Evolutionary conservation across 2,113 vertebrate genomes (phyloP).

Genomic region (Phrynocephalus versicolor): DNA sequence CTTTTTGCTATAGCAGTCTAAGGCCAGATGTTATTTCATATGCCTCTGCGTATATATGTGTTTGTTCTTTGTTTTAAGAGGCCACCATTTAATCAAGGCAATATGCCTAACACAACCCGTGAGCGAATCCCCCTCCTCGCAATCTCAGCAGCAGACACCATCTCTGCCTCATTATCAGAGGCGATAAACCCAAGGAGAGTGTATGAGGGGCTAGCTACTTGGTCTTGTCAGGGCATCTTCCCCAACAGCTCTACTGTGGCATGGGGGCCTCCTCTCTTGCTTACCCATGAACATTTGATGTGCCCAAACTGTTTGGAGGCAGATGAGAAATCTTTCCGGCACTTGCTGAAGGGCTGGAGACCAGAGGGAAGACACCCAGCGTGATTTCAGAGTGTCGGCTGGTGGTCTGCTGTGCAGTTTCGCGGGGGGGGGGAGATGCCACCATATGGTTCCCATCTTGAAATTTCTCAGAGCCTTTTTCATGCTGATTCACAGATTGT

Average conservation of each 20-base stretch:
- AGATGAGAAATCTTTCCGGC: slow-evolving; percentile 47
- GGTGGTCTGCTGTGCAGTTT: slow-evolving; percentile 53
- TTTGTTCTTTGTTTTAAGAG: slow-evolving; percentile 23
- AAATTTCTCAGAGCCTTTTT: slow-evolving; percentile 50
- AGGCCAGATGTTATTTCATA: fast-evolving
- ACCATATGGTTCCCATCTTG: slow-evolving; percentile 61
- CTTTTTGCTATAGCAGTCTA: not conserved
- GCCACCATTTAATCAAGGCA: slow-evolving; percentile 30
- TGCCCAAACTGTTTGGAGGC: slow-evolving; percentile 40
- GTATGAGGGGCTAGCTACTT: slow-evolving; percentile 30
- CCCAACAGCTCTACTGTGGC: not conserved
- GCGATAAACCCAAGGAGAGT: slow-evolving; percentile 17
- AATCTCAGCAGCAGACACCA: not conserved
- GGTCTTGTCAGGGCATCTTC: slow-evolving; percentile 28
- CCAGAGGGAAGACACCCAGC: slow-evolving; percentile 37
- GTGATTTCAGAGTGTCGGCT: slow-evolving; percentile 45
- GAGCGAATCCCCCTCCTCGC: not conserved
- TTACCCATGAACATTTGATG: not conserved
- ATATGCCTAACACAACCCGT: not conserved
- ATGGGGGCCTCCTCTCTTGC: slow-evolving; percentile 13
- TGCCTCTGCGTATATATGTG: not conserved
- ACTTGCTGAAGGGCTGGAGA: slow-evolving; percentile 26
- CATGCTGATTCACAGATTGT: not conserved
- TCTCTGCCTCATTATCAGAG: slow-evolving; percentile 29
- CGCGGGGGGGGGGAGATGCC: slow-evolving; percentile 37